Evolutionary conservation across 2,113 vertebrate genomes (phyloP).

Genomic region (Athene noctua): DNA sequence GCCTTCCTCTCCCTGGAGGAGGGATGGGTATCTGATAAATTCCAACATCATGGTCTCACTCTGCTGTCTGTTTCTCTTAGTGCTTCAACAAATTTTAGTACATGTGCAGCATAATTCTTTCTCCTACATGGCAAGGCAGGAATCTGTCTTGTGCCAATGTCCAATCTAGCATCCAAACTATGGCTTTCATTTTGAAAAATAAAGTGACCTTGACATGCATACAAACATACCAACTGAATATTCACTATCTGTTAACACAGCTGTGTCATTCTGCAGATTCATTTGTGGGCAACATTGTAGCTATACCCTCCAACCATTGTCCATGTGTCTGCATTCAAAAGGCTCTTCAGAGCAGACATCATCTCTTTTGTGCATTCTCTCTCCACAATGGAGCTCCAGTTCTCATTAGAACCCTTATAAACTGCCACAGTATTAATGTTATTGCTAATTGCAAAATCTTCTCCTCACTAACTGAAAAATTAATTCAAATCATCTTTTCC

Average conservation of each 20-base stretch:
- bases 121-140: fast-evolving
- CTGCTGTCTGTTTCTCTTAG: not conserved
- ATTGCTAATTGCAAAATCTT: not conserved
- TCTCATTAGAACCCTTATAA: not conserved
- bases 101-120: not conserved
- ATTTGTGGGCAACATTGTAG: not conserved
- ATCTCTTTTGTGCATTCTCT: not conserved
- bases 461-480: not conserved
- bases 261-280: not conserved
- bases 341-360: not conserved
- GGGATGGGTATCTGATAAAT: not conserved
- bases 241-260: not conserved
- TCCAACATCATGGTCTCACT: not conserved
- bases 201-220: not conserved
- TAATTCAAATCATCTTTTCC: not conserved
- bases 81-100: fast-evolving
- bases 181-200: not conserved
- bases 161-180: not conserved
- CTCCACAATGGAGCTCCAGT: not conserved
- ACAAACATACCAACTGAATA: not conserved
- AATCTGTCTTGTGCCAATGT: not conserved
- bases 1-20: not conserved
- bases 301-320: not conserved
- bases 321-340: not conserved
- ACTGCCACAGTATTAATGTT: not conserved